A percentile compares a stretch with the other conserved stretches of the same genome.
These are phyloP conservation scores for Uloborus plumipes DNA, from an alignment of 2,888 invertebrate genomes.

Conservation along the genomic window DNA sequence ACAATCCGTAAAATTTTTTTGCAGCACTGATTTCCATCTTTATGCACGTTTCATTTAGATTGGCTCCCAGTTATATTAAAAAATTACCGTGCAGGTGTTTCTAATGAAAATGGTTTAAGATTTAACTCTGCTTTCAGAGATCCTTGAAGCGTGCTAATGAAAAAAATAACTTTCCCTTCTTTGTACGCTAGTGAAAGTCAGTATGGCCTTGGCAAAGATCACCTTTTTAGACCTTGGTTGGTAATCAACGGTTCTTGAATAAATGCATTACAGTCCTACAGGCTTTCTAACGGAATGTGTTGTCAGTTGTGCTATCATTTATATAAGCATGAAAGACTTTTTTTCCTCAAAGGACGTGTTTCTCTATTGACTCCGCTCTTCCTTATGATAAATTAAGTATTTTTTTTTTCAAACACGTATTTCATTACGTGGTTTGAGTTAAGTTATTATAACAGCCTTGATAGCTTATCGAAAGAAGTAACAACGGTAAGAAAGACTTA, in stretches of 20 bases:
- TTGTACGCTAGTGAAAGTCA: conserved; percentile 53
- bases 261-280: conserved; percentile 20
- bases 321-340: conserved; percentile 10
- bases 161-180: conserved; percentile 8
- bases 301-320: conserved; percentile 30
- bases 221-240: conserved; percentile 50
- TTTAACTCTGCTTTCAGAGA: neutral
- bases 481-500: no score
- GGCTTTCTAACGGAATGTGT: conserved; percentile 46
- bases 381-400: neutral
- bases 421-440: no score
- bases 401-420: no score
- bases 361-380: conserved; percentile 4
- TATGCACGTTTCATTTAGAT: no score
- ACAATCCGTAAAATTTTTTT: no score
- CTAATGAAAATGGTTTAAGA: no score
- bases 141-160: conserved; percentile 39
- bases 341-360: conserved; percentile 13
- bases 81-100: no score
- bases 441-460: no score
- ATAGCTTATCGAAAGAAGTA: no score
- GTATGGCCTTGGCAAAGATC: conserved; percentile 37
- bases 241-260: conserved; percentile 60
- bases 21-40: no score
- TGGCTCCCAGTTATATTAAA: no score